Conservation (phyloP, 30 jellyfish, hydroid and myxozoan species). For the Aurelia sp. region DNA sequence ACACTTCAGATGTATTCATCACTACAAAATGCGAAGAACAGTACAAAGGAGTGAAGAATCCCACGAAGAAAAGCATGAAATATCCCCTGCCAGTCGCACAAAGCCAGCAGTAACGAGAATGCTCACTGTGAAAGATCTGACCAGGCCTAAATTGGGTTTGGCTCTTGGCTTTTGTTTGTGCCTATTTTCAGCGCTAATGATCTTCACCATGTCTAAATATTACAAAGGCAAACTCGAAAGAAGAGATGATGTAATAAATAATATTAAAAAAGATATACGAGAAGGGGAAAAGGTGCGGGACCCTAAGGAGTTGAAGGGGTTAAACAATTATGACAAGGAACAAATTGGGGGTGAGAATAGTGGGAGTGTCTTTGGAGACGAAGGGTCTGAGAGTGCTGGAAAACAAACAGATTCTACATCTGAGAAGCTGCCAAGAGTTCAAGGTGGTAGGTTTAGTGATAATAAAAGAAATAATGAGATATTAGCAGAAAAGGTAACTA, state of each 20-base stretch:
- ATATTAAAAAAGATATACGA: neutral
- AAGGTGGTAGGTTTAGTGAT: too few relatives aligned
- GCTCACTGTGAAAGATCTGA: slow-evolving; percentile 17
- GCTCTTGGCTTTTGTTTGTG: slow-evolving; percentile 9
- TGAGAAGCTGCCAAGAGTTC: too few relatives aligned
- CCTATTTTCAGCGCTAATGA: neutral
- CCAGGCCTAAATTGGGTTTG: slow-evolving; percentile 32
- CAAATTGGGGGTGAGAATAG: too few relatives aligned
- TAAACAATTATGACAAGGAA: neutral
- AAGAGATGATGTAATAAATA: neutral
- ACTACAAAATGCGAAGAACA: slow-evolving; percentile 22
- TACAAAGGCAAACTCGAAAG: neutral
- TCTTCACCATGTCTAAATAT: neutral
- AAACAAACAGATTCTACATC: too few relatives aligned
- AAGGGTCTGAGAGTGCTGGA: too few relatives aligned
- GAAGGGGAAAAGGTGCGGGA: neutral
- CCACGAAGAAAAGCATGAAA: neutral
- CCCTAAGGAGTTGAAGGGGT: neutral
- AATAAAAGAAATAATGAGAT: neutral
- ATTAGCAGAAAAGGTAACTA: neutral
- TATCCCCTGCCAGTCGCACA: neutral
- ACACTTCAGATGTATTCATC: too few relatives aligned
- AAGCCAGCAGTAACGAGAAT: neutral
- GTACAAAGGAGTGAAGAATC: slow-evolving; percentile 2
- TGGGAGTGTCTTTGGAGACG: too few relatives aligned